Evolutionary conservation across 2,888 invertebrate genomes (phyloP), one percentile per base, ranked within the genome.

Genomic region (Philereme vetulata): DNA sequence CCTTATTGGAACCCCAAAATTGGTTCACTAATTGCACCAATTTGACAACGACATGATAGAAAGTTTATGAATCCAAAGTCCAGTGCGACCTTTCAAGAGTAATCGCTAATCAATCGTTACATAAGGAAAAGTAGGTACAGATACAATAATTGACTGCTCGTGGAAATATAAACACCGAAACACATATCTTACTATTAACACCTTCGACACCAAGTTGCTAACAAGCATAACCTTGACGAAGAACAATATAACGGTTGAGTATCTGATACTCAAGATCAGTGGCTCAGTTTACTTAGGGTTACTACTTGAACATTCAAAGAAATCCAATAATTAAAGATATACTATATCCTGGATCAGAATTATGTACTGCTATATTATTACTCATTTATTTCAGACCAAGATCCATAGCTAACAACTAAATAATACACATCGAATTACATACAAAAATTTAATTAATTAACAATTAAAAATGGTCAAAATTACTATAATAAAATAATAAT

Each of bases 171-270:
- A 48, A 58, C 43, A 55, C 45, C 38, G 38, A 47, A 51, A 63
- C 50, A 49, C 40, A 46, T 54, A 54, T 51, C 54, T 43, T 51
- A 48, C 42, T 9, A 55, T 56, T 60, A 46, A 51, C 57, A 64
- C 65, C 59, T 68, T 58, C 53, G 36, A 55, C 55, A 45, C 21
- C 49, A 40, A 53, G 44, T 50, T 60, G 66, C 63, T 67, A 66
- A 65, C 52, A 49, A 59, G 54, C 45, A 51, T 55, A 60, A 57
- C 70, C 70, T 70, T 70, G 62, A 60, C 62, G 45, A 58, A 47
- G 56, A 62, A 62, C 60, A 62, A 49, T 59, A 58, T 61, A 63
- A 64, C 65, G 62, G 62, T 56, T 57, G 21, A 21, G 21, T 21
- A 21, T 21, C 21, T 21, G 21, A 21, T 21, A 21, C 64, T 6